Evolutionary conservation across 2,888 invertebrate species (phyloP).

Genomic region (Nebria brevicollis): DNA sequence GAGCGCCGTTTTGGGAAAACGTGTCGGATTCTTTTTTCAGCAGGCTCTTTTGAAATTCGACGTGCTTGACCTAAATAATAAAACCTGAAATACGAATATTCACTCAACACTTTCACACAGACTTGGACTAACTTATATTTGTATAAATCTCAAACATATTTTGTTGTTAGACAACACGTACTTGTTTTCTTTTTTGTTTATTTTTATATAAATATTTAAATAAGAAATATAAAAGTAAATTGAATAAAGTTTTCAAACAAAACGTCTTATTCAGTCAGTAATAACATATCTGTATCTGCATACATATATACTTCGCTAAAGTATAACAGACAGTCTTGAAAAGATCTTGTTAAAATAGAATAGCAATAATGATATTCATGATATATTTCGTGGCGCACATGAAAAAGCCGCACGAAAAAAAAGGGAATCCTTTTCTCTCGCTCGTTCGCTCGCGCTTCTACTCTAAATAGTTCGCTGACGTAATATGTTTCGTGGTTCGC

Average conservation of each 20-base stretch:
- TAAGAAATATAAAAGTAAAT: too few relatives aligned
- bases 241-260: too few relatives aligned
- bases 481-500: constrained; percentile 1
- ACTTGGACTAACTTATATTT: neutral
- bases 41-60: neutral
- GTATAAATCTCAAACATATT: too few relatives aligned
- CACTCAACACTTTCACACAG: neutral
- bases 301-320: neutral
- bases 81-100: neutral
- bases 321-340: neutral
- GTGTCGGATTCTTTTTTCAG: neutral
- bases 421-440: neutral
- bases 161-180: too few relatives aligned
- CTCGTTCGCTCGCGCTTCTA: too few relatives aligned
- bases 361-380: neutral
- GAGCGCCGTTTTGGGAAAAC: neutral
- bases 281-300: too few relatives aligned
- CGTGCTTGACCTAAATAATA: constrained; percentile 7
- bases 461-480: neutral
- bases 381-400: neutral
- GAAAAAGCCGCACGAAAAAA: neutral
- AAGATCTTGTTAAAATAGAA: neutral
- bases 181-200: too few relatives aligned
- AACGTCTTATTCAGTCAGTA: too few relatives aligned
- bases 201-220: too few relatives aligned